Conservation (phyloP, 2,888 invertebrate species). For the Cancer borealis region DNA sequence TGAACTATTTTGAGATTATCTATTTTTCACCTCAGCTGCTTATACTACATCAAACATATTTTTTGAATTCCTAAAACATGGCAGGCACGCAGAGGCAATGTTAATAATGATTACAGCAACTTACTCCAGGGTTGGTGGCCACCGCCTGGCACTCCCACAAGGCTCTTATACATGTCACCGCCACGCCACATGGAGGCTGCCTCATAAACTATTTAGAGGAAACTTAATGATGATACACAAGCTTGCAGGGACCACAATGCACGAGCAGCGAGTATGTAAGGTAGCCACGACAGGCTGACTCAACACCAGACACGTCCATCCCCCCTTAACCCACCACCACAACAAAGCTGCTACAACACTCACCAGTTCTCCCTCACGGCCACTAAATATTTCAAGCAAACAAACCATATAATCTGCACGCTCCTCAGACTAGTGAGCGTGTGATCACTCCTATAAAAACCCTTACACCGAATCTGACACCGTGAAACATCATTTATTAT, state of each 20-base stretch:
- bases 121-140: background rate
- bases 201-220: slow-evolving; percentile 7
- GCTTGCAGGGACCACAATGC: background rate
- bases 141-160: background rate
- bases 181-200: slow-evolving; percentile 25
- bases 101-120: background rate
- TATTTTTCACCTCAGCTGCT: background rate
- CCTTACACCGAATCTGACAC: background rate
- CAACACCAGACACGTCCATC: background rate
- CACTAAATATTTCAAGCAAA: background rate
- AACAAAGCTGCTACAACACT: background rate
- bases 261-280: background rate
- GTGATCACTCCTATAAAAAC: background rate
- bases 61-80: background rate
- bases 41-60: background rate
- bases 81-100: background rate
- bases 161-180: slow-evolving; percentile 12
- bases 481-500: background rate
- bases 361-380: background rate
- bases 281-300: background rate
- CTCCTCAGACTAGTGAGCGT: background rate
- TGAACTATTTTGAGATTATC: slow-evolving; percentile 13
- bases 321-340: background rate
- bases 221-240: slow-evolving; percentile 17
- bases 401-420: background rate